A percentile compares a stretch with the other conserved stretches of the same genome.
Evolutionary conservation across 2,113 vertebrate species (phyloP).

Genomic region (Prinia subflava): DNA sequence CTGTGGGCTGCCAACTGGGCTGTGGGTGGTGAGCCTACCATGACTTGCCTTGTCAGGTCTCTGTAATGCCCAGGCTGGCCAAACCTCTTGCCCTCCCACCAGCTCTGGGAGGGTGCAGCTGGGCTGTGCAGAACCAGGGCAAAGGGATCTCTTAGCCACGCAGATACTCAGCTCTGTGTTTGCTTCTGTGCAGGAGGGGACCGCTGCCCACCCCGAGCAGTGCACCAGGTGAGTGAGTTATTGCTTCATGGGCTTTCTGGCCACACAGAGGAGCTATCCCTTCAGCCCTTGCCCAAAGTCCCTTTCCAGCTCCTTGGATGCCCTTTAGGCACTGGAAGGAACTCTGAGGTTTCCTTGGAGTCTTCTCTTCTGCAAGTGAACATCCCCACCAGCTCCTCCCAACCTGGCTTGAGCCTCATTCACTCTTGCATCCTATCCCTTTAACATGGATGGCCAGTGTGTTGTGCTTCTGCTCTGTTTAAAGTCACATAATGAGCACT

Average conservation of each 20-base stretch:
- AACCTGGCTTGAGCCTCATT: not conserved
- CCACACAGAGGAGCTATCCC: not conserved
- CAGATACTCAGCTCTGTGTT: conserved; percentile 5
- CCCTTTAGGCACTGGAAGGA: not conserved
- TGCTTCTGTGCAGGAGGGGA: conserved; percentile 78
- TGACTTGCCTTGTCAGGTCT: not conserved
- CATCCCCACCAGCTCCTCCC: not conserved
- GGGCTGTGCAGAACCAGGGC: not conserved
- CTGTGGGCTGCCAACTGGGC: accelerated
- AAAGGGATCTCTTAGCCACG: not conserved
- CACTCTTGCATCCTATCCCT: not conserved
- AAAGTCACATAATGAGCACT: not conserved
- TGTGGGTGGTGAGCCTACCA: not conserved
- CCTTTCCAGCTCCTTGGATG: not conserved
- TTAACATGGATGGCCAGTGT: not conserved
- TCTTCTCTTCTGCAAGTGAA: not conserved
- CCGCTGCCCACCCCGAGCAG: conserved; percentile 72
- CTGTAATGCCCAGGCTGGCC: not conserved
- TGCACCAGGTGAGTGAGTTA: conserved; percentile 62
- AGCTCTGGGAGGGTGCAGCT: not conserved
- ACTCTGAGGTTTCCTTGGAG: not conserved
- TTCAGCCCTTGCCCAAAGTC: not conserved
- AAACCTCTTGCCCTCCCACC: not conserved
- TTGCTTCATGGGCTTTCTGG: not conserved
- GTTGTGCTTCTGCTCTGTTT: not conserved